Base-by-base conservation (phyloP, 2,797 vertebrate genomes). In the Anguilla anguilla region DNA sequence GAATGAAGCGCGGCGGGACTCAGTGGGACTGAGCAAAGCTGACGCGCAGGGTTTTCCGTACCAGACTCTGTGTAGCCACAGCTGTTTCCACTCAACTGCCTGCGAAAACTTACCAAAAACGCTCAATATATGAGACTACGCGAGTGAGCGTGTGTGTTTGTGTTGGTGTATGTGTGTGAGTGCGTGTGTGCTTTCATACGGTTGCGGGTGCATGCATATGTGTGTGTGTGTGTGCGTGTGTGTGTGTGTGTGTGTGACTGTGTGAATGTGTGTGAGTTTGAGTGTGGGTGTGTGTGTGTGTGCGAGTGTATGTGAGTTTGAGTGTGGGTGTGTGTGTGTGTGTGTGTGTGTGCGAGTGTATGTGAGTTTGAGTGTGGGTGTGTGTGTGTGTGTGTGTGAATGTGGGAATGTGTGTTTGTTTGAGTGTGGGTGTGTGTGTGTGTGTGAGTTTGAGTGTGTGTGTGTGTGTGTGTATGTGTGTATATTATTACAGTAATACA, bases 141-240 rank as follows among this genome's bases (percentile, higher is more conserved):
- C 39, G 39, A 39, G 39, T 39, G 39, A 39, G 39, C 39, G 39
- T 0, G 59, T 53, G 79, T 91, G 91, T 92, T 92, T 93, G 93
- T 93, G 92, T 91, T 92, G 92, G 93, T 49, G 43, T 43, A 28
- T 46, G 64, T 57, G 28, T 74, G 87, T 87, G 67, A 83, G 51
- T 77, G 61, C 64, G 84, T 82, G 87, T 67, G 83, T 82, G 86
- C 84, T 86, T 79, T 67, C 55, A 31, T 59, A n/a, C 11, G 53
- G 19, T 19, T 82, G 2, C 22, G 3, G 0, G 39, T 88, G 87
- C 83, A 28, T 83, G 83, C 39, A 83, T 87, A 86, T 86, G 86
- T 84, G 83, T 17, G 2, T 89, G 86, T 85, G 72, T 82, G 85
- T 84, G 85, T 87, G 85, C 84, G 85, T 87, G 83, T 49, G 85